These are phyloP conservation scores for Drosophila vallismaia DNA, from an alignment of 2,888 invertebrate species.

Conservation along the genomic window DNA sequence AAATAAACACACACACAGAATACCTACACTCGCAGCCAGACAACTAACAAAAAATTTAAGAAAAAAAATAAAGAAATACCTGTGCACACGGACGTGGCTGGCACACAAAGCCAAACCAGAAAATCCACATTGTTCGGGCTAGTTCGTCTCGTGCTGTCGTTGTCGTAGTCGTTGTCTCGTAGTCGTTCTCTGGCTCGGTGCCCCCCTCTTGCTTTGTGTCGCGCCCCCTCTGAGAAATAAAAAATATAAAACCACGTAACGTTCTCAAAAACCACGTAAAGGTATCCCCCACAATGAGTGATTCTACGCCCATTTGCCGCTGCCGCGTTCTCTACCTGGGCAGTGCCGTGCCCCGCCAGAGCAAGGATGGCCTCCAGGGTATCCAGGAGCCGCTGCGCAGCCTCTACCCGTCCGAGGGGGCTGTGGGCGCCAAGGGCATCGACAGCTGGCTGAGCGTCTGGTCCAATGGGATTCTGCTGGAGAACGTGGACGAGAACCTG, in stretches of 20 bases:
- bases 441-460: conserved; percentile 98
- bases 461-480: conserved; percentile 97
- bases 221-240: background rate
- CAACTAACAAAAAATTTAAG: background rate
- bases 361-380: conserved; percentile 98
- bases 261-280: conserved; percentile 44
- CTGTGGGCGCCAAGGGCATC: conserved; percentile 93
- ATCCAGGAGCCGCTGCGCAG: conserved; percentile 98
- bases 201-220: conserved; percentile 45
- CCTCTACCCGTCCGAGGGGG: conserved; percentile 97
- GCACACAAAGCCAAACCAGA: conserved; percentile 79
- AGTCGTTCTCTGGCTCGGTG: conserved; percentile 36
- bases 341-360: conserved; percentile 97
- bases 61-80: conserved; percentile 38
- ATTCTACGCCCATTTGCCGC: conserved; percentile 97
- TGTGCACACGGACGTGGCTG: conserved; percentile 50
- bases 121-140: conserved; percentile 78
- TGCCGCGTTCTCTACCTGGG: conserved; percentile 98
- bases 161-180: conserved; percentile 5
- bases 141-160: conserved; percentile 4
- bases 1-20: conserved; percentile 32
- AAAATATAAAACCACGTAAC: conserved; percentile 26
- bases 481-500: conserved; percentile 98
- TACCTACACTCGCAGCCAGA: conserved; percentile 26
- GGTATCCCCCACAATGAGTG: conserved; percentile 84